Evolutionary conservation across 35 echinoderm and acorn worm species (phyloP).

Genomic region (Lytechinus pictus): DNA sequence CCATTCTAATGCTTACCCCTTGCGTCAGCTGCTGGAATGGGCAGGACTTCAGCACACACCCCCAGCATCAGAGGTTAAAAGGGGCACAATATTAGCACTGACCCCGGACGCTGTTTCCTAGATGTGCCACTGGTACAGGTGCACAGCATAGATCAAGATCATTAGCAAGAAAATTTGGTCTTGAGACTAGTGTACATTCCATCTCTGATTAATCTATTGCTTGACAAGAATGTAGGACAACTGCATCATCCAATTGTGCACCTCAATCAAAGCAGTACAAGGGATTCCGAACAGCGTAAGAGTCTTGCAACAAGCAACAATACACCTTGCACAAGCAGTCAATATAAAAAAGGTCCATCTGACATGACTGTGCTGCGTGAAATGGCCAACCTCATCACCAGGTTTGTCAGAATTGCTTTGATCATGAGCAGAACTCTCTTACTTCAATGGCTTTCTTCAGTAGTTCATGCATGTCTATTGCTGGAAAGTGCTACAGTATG

Average conservation of each 20-base stretch:
- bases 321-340: background rate
- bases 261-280: background rate
- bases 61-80: too few relatives aligned
- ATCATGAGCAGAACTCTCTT: slow-evolving; percentile 23
- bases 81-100: too few relatives aligned
- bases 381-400: background rate
- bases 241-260: background rate
- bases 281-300: background rate
- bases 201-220: too few relatives aligned
- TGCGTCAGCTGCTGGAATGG: too few relatives aligned
- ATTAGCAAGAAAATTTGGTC: too few relatives aligned
- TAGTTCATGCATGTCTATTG: slow-evolving; percentile 67
- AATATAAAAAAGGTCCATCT: background rate
- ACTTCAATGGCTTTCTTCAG: slow-evolving; percentile 70
- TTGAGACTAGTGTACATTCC: too few relatives aligned
- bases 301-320: background rate
- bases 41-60: too few relatives aligned
- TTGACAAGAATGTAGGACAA: background rate
- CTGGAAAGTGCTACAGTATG: slow-evolving; percentile 69
- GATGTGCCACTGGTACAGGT: too few relatives aligned
- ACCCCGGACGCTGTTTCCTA: too few relatives aligned
- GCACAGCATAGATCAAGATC: too few relatives aligned
- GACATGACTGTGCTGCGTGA: background rate
- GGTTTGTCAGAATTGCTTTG: background rate
- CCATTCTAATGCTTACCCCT: too few relatives aligned